phyloP scores from a whole-genome alignment of 2,113 vertebrate genomes.

The Fulmarus glacialis region DNA sequence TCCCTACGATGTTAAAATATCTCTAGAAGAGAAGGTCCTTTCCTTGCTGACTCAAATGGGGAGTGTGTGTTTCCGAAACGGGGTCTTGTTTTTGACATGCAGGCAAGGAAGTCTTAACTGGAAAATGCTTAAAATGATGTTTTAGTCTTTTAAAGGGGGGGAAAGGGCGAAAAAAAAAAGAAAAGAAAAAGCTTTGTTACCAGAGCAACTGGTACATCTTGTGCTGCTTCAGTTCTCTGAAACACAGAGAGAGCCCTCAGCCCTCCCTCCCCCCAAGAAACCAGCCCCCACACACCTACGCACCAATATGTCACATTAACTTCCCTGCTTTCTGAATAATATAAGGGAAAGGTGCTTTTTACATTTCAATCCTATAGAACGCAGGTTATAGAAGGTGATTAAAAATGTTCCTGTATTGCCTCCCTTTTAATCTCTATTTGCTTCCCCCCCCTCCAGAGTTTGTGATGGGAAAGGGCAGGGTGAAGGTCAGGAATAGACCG shows the following conservation, averaged over 20 bases:
- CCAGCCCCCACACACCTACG: conserved; percentile 47
- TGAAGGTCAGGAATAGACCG: background rate
- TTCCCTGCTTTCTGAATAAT: background rate
- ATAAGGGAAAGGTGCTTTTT: background rate
- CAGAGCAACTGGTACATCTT: conserved; percentile 70
- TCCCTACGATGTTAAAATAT: background rate
- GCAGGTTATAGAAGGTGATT: conserved; percentile 13
- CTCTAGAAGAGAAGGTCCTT: background rate
- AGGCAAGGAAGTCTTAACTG: background rate
- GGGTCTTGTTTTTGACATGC: background rate
- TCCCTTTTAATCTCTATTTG: background rate
- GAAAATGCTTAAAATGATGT: conserved; percentile 30
- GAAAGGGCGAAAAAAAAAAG: background rate
- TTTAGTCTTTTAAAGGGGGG: background rate
- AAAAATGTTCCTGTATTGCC: background rate
- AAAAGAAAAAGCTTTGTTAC: conserved; percentile 53
- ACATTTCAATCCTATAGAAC: background rate
- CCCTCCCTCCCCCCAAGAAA: conserved; percentile 12
- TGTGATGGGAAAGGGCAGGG: background rate
- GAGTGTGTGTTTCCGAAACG: background rate
- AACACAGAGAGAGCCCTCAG: conserved; percentile 58
- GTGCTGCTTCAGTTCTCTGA: conserved; percentile 62
- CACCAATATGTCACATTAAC: conserved; percentile 48
- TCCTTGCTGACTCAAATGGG: conserved; percentile 13
- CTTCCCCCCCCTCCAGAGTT: background rate